Evolutionary conservation across 2,888 invertebrate species (phyloP), one percentile per base, ranked within the genome.

Genomic region (Phortica magna): DNA sequence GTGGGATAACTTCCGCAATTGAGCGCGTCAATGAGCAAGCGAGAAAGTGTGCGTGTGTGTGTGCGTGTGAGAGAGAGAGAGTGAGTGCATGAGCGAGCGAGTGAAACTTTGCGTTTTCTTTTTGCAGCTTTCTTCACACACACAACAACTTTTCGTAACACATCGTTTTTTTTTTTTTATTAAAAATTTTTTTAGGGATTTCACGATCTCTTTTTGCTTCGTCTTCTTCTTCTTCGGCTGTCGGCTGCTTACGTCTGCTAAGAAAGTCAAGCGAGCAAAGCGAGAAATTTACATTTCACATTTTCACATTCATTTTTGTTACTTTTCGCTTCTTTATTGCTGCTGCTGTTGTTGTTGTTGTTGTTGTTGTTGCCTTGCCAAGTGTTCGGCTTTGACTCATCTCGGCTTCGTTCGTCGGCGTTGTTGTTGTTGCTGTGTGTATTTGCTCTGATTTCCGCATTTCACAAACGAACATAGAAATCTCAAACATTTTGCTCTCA

Each of bases 1-100:
- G 88, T 85, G 85, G 87, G 87, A 85, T 85, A 87, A 83, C 85
- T 85, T 85, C 85, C 85, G 88, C 83, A 88, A 83, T 87, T 85
- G 55, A 7, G 19, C 19, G 22, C 4, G 48, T 48, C 22, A 19
- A 53, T 31, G 55, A 7, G 71, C 10, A 19, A 19, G 2, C 72
- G 85, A 48, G 14, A 86, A 83, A 82, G 53, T 76, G 87, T 82
- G 85, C 86, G 88, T 73, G 48, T 77, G 41, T 31, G 17, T 31
- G 64, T 70, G 19, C 74, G 67, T 67, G 70, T 61, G 42, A 55
- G 82, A 31, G 85, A 48, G 14, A 84, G 84, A 82, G 53, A 74
- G 87, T 81, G 85, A 86, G 88, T 31, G 31, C n/a, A n/a, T n/a
- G 85, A 43, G 10, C 86, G 84, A 82, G 53, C 75, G 87, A 83